These are phyloP conservation scores for Ormyrus rosae DNA, from an alignment of 2,888 invertebrate genomes.

Conservation along the genomic window DNA sequence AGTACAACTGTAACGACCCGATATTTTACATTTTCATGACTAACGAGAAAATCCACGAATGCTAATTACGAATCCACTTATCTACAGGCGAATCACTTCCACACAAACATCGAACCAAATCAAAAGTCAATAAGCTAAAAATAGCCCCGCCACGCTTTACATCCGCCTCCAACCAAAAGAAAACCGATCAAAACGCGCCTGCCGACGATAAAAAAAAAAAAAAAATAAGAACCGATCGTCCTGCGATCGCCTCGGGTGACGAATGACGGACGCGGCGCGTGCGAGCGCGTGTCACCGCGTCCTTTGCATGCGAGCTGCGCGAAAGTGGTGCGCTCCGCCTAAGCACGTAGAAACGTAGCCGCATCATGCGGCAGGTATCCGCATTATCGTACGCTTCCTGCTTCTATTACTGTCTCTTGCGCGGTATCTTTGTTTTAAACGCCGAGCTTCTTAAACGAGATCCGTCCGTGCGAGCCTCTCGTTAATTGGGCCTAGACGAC, in stretches of 20 bases:
- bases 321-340: slow-evolving; percentile 54
- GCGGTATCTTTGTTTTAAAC: slow-evolving; percentile 18
- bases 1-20: too few relatives aligned
- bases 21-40: too few relatives aligned
- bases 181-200: too few relatives aligned
- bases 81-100: not conserved
- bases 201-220: too few relatives aligned
- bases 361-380: slow-evolving; percentile 36
- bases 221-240: too few relatives aligned
- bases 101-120: too few relatives aligned
- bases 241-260: not conserved
- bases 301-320: slow-evolving; percentile 30
- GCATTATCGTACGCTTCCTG: slow-evolving; percentile 53
- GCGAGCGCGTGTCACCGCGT: not conserved
- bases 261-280: not conserved
- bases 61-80: not conserved
- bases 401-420: not conserved
- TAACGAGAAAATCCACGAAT: too few relatives aligned
- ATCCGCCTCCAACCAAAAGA: too few relatives aligned
- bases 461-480: not conserved
- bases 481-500: not conserved
- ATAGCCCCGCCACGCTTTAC: too few relatives aligned
- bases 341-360: slow-evolving; percentile 48
- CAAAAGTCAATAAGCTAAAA: too few relatives aligned
- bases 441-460: not conserved